Evolutionary conservation across 2,797 vertebrate species (phyloP).

Genomic region (Odontamblyopus rebecca): DNA sequence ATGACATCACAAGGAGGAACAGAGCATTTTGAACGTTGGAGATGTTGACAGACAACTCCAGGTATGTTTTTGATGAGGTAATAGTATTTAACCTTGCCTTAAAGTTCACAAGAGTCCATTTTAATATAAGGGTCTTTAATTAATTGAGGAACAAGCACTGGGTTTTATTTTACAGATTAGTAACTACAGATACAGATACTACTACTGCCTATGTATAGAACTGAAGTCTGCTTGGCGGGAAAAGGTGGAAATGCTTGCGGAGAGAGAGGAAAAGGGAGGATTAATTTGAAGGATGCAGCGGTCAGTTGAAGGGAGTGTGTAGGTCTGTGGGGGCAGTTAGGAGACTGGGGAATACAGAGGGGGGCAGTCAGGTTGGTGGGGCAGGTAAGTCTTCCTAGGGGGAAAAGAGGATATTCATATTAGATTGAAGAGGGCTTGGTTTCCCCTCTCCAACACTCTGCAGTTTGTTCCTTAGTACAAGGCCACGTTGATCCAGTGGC

Average conservation of each 20-base stretch:
- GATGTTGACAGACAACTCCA: too few species aligned
- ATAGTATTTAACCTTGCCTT: too few species aligned
- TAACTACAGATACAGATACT: constrained; percentile 15
- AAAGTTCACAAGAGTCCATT: too few species aligned
- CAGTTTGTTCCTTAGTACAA: constrained; percentile 77
- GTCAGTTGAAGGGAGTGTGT: constrained; percentile 9
- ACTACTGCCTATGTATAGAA: constrained; percentile 10
- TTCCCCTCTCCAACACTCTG: constrained; percentile 76
- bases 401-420: constrained; percentile 38
- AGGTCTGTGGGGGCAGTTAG: constrained; percentile 1
- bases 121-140: too few species aligned
- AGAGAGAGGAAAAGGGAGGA: constrained; percentile 6
- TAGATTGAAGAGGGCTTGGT: constrained; percentile 46
- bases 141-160: not conserved
- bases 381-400: constrained; percentile 9
- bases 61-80: too few species aligned
- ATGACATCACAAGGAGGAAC: too few species aligned
- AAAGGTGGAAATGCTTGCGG: constrained; percentile 6
- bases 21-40: too few species aligned
- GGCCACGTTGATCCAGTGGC: constrained; percentile 68
- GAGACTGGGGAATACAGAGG: constrained; percentile 22
- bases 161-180: not conserved
- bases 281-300: constrained; percentile 29
- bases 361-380: constrained; percentile 49
- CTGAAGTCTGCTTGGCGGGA: constrained; percentile 15